Percentiles rank a stretch among this genome's conserved stretches.
phyloP scores from a whole-genome alignment of 2,888 invertebrate species.

The Platerodrilus igneus region DNA sequence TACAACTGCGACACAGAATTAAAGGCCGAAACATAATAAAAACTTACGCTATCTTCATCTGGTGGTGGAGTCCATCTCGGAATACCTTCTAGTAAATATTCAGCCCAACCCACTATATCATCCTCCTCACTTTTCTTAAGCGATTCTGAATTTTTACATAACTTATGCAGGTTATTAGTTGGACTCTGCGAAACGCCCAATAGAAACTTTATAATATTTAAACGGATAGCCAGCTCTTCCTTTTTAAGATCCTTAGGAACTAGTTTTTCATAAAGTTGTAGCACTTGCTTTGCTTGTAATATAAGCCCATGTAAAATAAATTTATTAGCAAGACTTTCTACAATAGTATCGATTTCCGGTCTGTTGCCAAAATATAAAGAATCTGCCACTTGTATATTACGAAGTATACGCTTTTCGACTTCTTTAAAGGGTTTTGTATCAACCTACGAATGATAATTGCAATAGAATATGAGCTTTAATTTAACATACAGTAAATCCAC shows the following conservation, averaged over 20 bases:
- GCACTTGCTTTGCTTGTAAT: conserved; percentile 37
- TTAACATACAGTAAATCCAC: conserved; percentile 34
- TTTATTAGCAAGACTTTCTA: conserved; percentile 41
- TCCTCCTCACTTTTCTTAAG: conserved; percentile 38
- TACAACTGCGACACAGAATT: too few relatives aligned
- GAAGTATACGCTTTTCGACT: conserved; percentile 34
- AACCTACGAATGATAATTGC: conserved; percentile 7
- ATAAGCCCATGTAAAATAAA: conserved; percentile 42
- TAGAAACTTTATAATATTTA: conserved; percentile 41
- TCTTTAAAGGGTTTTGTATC: conserved; percentile 23
- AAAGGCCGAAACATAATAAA: not conserved
- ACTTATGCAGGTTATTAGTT: conserved; percentile 37
- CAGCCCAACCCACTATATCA: conserved; percentile 50
- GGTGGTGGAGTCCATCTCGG: conserved; percentile 41
- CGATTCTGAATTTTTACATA: conserved; percentile 31
- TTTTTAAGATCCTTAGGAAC: conserved; percentile 31
- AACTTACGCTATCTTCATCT: conserved; percentile 40
- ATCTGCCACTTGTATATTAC: conserved; percentile 35
- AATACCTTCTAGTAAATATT: conserved; percentile 50
- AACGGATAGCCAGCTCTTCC: conserved; percentile 30
- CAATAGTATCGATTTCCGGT: conserved; percentile 37
- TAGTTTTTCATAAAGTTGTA: conserved; percentile 35
- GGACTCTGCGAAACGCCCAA: conserved; percentile 42
- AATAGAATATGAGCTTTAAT: conserved; percentile 21
- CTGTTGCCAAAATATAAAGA: conserved; percentile 40